Percentiles rank a stretch among this genome's conserved stretches.
Conservation (phyloP, 23 tunicate genomes). For the Halocynthia roretzi region DNA sequence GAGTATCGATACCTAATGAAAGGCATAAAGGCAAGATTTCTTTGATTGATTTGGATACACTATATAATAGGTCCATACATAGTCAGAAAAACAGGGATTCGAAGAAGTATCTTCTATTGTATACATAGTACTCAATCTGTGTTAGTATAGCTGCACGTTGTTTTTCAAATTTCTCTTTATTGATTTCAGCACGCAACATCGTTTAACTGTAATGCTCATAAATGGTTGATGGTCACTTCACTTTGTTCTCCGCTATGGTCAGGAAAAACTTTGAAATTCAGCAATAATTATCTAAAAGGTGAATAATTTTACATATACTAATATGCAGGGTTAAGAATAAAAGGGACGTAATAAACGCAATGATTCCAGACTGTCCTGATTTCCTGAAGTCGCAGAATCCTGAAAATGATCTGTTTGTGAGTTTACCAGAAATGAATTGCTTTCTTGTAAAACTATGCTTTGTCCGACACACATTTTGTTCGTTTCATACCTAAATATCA, state of each 20-base stretch:
- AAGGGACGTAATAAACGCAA: too few relatives aligned
- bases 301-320: too few relatives aligned
- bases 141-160: background rate
- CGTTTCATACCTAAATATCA: too few relatives aligned
- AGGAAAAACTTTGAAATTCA: background rate
- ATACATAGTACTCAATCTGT: background rate
- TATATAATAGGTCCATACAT: background rate
- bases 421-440: too few relatives aligned
- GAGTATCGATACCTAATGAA: slow-evolving; percentile 47
- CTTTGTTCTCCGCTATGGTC: slow-evolving; percentile 78
- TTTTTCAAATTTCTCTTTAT: background rate
- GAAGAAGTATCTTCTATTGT: background rate
- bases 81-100: background rate
- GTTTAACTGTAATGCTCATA: slow-evolving; percentile 70
- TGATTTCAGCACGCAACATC: slow-evolving; percentile 49
- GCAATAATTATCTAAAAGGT: too few relatives aligned
- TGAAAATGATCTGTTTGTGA: too few relatives aligned
- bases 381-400: too few relatives aligned
- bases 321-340: too few relatives aligned
- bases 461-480: too few relatives aligned
- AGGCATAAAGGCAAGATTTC: slow-evolving; percentile 42
- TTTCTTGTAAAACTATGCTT: too few relatives aligned
- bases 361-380: too few relatives aligned
- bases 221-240: slow-evolving; percentile 56
- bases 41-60: background rate